Base-by-base conservation (phyloP, 2,888 invertebrate species). In the Ophioninae sp. region DNA sequence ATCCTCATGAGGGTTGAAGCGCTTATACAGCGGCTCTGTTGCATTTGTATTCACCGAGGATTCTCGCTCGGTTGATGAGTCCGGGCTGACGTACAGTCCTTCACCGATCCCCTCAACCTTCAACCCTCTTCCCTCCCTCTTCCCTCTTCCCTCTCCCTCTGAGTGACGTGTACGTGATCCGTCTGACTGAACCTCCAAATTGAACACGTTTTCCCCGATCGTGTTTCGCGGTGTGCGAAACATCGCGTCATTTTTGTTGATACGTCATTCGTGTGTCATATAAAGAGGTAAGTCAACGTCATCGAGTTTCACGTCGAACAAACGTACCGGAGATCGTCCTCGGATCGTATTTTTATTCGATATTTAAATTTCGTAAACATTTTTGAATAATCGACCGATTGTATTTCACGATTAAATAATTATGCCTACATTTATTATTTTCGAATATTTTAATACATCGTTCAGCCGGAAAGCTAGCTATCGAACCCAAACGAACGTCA, bases 1-100 rank as follows among this genome's bases (percentile, higher is more conserved):
- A 80, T 56, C 73, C 75, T 79, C 75, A 79, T 68, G 77, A 81
- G 76, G 64, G 82, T 65, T 85, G 81, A 70, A 79, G 73, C 65
- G 65, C 41, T 64, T 65, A 75, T 67, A 61, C 23, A 74, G 68
- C n/a, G 68, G 74, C 65, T 68, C 67, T 73, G 80, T 78, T 83
- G 83, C 88, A 90, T 90, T 89, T 89, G 90, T 90, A 90, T 90
- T 91, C 90, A 89, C 87, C 77, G 82, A 85, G 89, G 85, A 87
- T 87, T 81, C 87, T 85, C 84, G 87, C 80, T 83, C 86, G 84
- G 81, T 86, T 91, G 90, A 91, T 91, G 91, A 90, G 88, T 86
- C 86, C 86, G 61, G 87, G 82, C 87, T 87, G 88, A 87, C 88
- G 89, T 87, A 88, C 88, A 87, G 83, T 85, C 85, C 87, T 80